phyloP scores from a whole-genome alignment of 2,797 vertebrate genomes.

The Siniperca scherzeri region DNA sequence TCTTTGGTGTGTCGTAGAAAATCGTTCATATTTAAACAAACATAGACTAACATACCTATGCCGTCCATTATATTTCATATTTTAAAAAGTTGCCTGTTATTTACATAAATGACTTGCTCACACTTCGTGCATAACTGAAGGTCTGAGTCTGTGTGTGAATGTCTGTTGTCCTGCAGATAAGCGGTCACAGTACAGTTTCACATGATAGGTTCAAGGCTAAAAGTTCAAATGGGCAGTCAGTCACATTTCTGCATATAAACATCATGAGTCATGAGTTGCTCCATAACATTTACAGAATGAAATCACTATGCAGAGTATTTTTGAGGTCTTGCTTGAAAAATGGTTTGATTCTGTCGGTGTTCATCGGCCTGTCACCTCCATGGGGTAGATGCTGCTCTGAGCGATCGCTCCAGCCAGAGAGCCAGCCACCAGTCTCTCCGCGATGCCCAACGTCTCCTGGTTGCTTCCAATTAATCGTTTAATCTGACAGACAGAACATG shows the following conservation, averaged over 20 bases:
- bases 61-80: slow-evolving; percentile 18
- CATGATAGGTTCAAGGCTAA: slow-evolving; percentile 45
- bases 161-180: slow-evolving; percentile 45
- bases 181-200: slow-evolving; percentile 50
- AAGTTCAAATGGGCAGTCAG: slow-evolving; percentile 52
- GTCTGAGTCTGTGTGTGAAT: slow-evolving; percentile 30
- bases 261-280: slow-evolving; percentile 20
- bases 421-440: slow-evolving; percentile 92
- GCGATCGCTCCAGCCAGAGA: slow-evolving; percentile 94
- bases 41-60: neutral
- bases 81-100: slow-evolving; percentile 15
- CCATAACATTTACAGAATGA: neutral
- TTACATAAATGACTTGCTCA: slow-evolving; percentile 41
- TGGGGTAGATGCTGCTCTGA: slow-evolving; percentile 98
- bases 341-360: neutral
- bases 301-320: neutral
- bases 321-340: neutral
- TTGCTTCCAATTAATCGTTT: slow-evolving; percentile 94
- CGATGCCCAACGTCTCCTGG: slow-evolving; percentile 93
- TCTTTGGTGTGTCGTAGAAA: neutral
- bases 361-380: slow-evolving; percentile 90
- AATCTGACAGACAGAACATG: slow-evolving; percentile 82
- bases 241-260: slow-evolving; percentile 37
- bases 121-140: slow-evolving; percentile 40
- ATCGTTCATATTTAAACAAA: slow-evolving; percentile 10